A percentile compares a stretch with the other conserved stretches of the same genome.
Conservation (phyloP, 2,797 vertebrate species). For the Hephaestus fuliginosus region DNA sequence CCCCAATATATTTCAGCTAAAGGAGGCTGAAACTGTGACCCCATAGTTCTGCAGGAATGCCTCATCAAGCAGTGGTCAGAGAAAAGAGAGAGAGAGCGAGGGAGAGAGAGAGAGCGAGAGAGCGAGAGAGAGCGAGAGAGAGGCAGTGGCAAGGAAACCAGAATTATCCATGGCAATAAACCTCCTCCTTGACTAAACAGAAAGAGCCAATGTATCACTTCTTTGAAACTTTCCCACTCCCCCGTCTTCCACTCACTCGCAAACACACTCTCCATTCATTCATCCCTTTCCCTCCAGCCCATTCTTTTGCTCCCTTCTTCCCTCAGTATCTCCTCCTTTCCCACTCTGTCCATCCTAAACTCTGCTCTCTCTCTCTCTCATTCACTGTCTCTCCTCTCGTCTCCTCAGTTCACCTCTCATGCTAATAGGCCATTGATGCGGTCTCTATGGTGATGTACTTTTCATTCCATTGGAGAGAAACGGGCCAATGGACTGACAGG, state of each 20-base stretch:
- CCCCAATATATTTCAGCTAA: too few species aligned
- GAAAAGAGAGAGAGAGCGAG: not conserved
- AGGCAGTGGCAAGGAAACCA: constrained; percentile 14
- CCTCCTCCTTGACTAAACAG: constrained; percentile 41
- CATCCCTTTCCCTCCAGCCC: constrained; percentile 27
- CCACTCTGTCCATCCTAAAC: constrained; percentile 28
- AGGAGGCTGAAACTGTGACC: not conserved
- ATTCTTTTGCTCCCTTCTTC: constrained; percentile 37
- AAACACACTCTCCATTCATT: constrained; percentile 62
- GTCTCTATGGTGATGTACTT: constrained; percentile 77
- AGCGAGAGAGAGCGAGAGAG: not conserved
- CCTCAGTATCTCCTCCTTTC: constrained; percentile 27
- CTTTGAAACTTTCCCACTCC: constrained; percentile 44
- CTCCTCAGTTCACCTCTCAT: constrained; percentile 73
- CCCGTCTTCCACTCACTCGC: constrained; percentile 21
- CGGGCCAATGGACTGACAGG: constrained; percentile 54
- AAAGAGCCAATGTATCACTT: constrained; percentile 54
- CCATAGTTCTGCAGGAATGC: not conserved
- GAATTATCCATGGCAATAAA: constrained; percentile 40
- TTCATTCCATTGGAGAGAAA: constrained; percentile 55
- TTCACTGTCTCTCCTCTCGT: constrained; percentile 30
- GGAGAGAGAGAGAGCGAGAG: not conserved
- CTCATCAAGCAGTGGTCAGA: not conserved
- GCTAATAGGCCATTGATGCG: constrained; percentile 68
- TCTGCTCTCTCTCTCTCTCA: constrained; percentile 13